phyloP scores from a whole-genome alignment of 2,888 invertebrate genomes.

The Cryptocheilus praepositus region DNA sequence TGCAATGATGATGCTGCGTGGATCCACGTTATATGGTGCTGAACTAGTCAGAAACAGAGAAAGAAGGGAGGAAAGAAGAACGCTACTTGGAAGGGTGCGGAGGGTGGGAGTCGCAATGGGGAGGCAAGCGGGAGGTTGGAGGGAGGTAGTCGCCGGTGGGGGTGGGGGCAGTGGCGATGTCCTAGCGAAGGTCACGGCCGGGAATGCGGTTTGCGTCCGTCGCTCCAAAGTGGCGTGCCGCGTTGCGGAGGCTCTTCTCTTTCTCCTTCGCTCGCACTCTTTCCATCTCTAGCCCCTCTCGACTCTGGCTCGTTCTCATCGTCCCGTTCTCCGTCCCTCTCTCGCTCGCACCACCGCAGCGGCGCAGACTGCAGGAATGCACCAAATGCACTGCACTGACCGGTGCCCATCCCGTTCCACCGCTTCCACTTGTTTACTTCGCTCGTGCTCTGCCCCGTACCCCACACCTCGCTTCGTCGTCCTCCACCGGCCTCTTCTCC shows the following conservation, averaged over 20 bases:
- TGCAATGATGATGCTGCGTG: conserved; percentile 41
- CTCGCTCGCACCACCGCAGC: conserved; percentile 33
- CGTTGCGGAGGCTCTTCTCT: conserved; percentile 54
- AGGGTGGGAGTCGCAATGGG: conserved; percentile 27
- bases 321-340: conserved; percentile 39
- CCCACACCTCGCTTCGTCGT: conserved; percentile 29
- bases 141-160: conserved; percentile 53
- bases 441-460: conserved; percentile 37
- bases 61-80: conserved; percentile 12
- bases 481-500: no score
- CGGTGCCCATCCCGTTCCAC: conserved; percentile 61
- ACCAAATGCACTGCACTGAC: conserved; percentile 67
- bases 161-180: conserved; percentile 73
- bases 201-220: conserved; percentile 73
- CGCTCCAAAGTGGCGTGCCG: conserved; percentile 69
- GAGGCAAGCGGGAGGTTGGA: conserved; percentile 38
- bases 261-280: conserved; percentile 36
- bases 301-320: conserved; percentile 45
- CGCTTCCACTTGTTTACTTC: conserved; percentile 70
- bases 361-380: conserved; percentile 68
- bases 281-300: conserved; percentile 31
- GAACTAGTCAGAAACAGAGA: conserved; percentile 11
- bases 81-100: conserved; percentile 23
- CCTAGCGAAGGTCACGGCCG: conserved; percentile 75
- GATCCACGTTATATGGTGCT: conserved; percentile 25